phyloP scores from a whole-genome alignment of 2,888 invertebrate genomes.

The Deroplatys truncata region DNA sequence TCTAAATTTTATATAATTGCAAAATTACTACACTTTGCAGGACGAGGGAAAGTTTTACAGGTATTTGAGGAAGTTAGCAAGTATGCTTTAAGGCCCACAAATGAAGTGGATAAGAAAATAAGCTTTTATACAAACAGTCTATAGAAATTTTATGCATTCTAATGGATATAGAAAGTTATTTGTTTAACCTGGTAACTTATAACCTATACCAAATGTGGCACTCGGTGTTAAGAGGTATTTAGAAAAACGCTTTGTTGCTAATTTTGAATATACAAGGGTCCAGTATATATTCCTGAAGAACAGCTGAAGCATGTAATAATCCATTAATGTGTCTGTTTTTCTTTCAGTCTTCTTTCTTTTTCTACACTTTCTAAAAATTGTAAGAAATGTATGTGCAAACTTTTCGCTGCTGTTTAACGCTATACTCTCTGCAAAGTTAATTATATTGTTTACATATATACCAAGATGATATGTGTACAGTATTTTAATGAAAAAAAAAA shows the following conservation, averaged over 20 bases:
- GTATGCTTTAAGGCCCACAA: too few species aligned
- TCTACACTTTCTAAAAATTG: background rate
- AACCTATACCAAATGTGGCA: background rate
- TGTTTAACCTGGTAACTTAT: too few species aligned
- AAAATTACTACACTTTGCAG: too few species aligned
- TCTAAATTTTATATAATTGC: too few species aligned
- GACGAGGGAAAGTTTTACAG: too few species aligned
- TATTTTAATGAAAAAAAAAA: constrained; percentile 27
- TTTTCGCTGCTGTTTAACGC: background rate
- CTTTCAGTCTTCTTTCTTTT: too few species aligned
- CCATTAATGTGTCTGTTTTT: too few species aligned
- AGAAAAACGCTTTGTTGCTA: background rate
- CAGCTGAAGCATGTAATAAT: background rate
- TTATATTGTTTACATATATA: constrained; percentile 22
- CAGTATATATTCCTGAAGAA: background rate
- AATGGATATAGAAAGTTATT: too few species aligned
- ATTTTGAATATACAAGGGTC: background rate
- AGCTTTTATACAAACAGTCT: too few species aligned
- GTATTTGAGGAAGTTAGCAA: too few species aligned
- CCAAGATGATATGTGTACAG: constrained; percentile 25
- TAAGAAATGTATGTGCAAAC: background rate
- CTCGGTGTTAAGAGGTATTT: background rate
- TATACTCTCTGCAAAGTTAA: background rate
- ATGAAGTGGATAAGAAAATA: too few species aligned
- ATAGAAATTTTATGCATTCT: too few species aligned